Conservation (phyloP, 2,888 invertebrate species). For the Acronicta psi region DNA sequence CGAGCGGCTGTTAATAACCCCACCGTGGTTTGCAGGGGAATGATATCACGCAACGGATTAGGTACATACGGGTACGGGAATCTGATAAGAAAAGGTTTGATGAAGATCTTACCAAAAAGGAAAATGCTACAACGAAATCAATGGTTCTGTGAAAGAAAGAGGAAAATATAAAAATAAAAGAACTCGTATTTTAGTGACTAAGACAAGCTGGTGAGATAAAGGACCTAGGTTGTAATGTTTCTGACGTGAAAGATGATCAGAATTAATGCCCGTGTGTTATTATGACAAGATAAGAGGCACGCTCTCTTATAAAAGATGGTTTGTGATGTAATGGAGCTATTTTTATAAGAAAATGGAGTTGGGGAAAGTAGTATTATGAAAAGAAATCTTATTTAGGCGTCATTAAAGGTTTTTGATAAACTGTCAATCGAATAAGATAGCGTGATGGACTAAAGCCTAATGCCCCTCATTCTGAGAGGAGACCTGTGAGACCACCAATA, state of each 20-base stretch:
- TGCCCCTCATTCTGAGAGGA: no score
- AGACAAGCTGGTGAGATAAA: conserved; percentile 7
- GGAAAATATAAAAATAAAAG: background rate
- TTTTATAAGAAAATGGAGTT: background rate
- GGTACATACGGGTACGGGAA: background rate
- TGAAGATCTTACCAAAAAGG: background rate
- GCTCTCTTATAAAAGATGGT: background rate
- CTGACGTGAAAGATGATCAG: conserved; percentile 5
- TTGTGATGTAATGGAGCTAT: background rate
- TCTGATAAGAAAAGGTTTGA: background rate
- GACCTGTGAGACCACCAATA: no score
- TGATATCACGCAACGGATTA: conserved; percentile 15
- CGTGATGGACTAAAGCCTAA: no score
- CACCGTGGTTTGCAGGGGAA: background rate
- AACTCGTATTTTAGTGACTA: background rate
- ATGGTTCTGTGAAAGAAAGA: background rate
- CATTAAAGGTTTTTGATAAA: no score
- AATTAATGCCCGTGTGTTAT: conserved; percentile 9
- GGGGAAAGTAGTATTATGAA: background rate
- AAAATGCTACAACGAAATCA: background rate
- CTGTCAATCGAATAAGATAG: no score
- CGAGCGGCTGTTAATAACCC: conserved; percentile 8
- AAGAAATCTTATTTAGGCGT: background rate
- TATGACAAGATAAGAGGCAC: conserved; percentile 15
- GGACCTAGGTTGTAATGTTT: conserved; percentile 2